A percentile compares a stretch with the other conserved stretches of the same genome.
These are phyloP conservation scores for Lophotriccus pileatus DNA, from an alignment of 2,797 vertebrate genomes.

Conservation along the genomic window DNA sequence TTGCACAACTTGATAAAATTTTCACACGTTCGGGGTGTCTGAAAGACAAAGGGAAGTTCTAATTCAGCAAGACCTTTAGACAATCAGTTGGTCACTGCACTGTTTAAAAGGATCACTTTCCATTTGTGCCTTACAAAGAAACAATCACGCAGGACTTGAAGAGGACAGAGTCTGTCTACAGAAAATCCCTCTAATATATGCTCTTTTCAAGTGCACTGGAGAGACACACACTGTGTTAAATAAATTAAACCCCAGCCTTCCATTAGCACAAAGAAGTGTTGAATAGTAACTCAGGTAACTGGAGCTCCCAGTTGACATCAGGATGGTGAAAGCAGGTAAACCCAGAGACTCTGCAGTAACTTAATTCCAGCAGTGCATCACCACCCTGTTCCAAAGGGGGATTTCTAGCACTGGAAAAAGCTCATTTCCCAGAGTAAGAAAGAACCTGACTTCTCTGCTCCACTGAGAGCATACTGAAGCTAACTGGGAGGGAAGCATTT, in stretches of 20 bases:
- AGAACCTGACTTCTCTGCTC: background rate
- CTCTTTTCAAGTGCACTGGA: background rate
- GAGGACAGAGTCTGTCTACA: background rate
- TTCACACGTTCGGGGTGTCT: slow-evolving; percentile 93
- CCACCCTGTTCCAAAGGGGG: background rate
- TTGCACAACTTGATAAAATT: slow-evolving; percentile 94
- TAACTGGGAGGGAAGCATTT: background rate
- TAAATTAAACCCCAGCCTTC: background rate
- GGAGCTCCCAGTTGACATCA: background rate
- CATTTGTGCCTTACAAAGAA: background rate
- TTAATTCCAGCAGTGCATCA: background rate
- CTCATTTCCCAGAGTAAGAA: background rate
- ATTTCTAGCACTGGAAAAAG: background rate
- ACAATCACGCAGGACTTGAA: background rate
- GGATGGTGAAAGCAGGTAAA: background rate
- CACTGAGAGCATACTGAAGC: background rate
- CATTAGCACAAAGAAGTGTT: background rate
- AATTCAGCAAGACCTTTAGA: background rate
- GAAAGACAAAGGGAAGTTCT: background rate
- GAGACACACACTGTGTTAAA: background rate
- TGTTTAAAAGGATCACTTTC: background rate
- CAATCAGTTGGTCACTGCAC: background rate
- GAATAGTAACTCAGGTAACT: background rate
- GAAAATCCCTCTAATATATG: background rate
- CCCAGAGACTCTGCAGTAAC: background rate